Evolutionary conservation across 2,113 vertebrate genomes (phyloP).

Genomic region (Laticauda laticaudata): DNA sequence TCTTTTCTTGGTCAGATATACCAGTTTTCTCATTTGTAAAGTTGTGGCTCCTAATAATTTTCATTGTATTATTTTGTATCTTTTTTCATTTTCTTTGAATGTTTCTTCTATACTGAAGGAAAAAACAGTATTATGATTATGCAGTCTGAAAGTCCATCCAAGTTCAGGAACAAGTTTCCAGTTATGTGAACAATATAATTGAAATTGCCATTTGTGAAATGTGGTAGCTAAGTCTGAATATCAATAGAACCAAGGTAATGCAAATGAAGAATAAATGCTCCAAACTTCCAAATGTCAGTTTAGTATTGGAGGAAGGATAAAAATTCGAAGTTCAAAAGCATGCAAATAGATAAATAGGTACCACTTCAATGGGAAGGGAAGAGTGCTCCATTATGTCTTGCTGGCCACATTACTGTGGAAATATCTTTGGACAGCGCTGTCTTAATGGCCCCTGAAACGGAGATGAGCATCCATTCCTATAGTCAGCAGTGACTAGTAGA

Average conservation of each 20-base stretch:
- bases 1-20: neutral
- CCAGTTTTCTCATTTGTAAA: neutral
- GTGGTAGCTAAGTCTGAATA: neutral
- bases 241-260: neutral
- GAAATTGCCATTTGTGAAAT: neutral
- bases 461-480: neutral
- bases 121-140: neutral
- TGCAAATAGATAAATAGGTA: neutral
- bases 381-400: neutral
- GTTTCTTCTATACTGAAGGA: neutral
- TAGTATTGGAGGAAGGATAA: neutral
- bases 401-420: neutral
- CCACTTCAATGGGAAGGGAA: neutral
- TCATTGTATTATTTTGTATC: neutral
- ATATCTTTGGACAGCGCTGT: neutral
- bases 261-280: neutral
- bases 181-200: neutral
- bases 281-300: neutral
- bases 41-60: neutral
- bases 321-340: neutral
- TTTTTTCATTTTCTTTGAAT: neutral
- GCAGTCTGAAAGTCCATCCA: neutral
- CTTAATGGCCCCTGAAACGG: neutral
- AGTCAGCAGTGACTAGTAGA: neutral
- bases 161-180: neutral